Evolutionary conservation across 1,140 invertebrate genomes (phyloP).

Genomic region (Drosophila arawakana): DNA sequence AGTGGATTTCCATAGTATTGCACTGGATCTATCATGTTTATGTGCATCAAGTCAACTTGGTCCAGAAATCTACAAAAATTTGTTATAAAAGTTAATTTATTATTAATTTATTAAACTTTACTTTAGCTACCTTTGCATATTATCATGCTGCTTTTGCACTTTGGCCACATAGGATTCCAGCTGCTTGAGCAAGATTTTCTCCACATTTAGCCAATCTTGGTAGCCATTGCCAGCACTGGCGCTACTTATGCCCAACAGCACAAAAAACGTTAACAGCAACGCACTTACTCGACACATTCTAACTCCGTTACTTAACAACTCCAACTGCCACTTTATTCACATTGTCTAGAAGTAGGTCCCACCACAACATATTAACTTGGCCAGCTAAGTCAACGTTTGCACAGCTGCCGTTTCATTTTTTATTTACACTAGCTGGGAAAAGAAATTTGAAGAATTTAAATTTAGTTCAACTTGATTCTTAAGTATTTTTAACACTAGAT

Average conservation of each 20-base stretch:
- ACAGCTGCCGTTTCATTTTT: constrained; percentile 44
- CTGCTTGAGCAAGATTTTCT: constrained; percentile 36
- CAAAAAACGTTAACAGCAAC: neutral
- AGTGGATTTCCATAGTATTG: constrained; percentile 65
- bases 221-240: constrained; percentile 40
- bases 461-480: neutral
- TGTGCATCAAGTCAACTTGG: constrained; percentile 38
- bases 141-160: constrained; percentile 17
- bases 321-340: constrained; percentile 31
- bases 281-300: constrained; percentile 43
- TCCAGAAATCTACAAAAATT: constrained; percentile 35
- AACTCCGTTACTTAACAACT: constrained; percentile 14
- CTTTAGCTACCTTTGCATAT: constrained; percentile 43
- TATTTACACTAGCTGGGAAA: neutral
- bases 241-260: neutral
- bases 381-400: constrained; percentile 53
- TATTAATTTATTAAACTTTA: too few species aligned
- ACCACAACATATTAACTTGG: neutral
- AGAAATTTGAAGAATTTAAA: neutral
- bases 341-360: neutral
- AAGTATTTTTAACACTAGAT: neutral
- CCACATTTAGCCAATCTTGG: constrained; percentile 33
- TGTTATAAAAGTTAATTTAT: too few species aligned
- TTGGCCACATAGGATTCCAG: constrained; percentile 53
- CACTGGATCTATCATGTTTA: constrained; percentile 9